Evolutionary conservation across 1,140 invertebrate species (phyloP).

Genomic region (Drosophila navojoa): DNA sequence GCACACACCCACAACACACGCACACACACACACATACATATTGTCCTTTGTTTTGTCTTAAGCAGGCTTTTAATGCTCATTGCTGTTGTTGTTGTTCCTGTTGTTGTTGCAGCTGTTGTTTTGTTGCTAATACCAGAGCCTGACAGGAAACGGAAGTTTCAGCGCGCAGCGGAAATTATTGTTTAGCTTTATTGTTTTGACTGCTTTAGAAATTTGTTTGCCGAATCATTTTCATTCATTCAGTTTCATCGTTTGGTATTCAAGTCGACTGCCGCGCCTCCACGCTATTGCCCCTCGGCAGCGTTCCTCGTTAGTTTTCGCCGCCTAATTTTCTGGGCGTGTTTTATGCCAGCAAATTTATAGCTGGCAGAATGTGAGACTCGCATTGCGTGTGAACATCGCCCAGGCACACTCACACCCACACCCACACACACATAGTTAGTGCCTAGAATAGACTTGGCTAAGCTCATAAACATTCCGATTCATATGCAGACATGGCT

Average conservation of each 20-base stretch:
- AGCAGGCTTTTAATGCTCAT: constrained; percentile 53
- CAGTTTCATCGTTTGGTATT: constrained; percentile 46
- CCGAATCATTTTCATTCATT: constrained; percentile 77
- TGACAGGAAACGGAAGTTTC: constrained; percentile 79
- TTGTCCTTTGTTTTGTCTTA: constrained; percentile 65
- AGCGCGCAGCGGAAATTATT: constrained; percentile 78
- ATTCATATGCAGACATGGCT: constrained; percentile 52
- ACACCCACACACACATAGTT: constrained; percentile 10
- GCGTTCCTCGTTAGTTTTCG: constrained; percentile 33
- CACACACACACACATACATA: constrained; percentile 29
- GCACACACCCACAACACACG: constrained; percentile 17
- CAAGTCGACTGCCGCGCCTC: constrained; percentile 24
- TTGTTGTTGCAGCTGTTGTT: constrained; percentile 31
- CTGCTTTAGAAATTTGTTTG: constrained; percentile 80
- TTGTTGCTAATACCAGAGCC: constrained; percentile 46
- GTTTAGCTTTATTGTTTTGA: constrained; percentile 80
- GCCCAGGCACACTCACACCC: constrained; percentile 1
- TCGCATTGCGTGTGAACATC: constrained; percentile 39
- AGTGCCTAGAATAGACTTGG: not conserved
- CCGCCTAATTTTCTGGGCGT: constrained; percentile 66
- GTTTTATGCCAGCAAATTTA: constrained; percentile 63
- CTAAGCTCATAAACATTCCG: constrained; percentile 25
- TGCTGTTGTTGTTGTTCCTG: constrained; percentile 35
- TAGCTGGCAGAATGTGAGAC: constrained; percentile 50
- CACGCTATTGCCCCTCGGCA: constrained; percentile 8